Evolutionary conservation across 2,888 invertebrate species (phyloP), one percentile per base, ranked within the genome.

Genomic region (Bombyx huttoni): DNA sequence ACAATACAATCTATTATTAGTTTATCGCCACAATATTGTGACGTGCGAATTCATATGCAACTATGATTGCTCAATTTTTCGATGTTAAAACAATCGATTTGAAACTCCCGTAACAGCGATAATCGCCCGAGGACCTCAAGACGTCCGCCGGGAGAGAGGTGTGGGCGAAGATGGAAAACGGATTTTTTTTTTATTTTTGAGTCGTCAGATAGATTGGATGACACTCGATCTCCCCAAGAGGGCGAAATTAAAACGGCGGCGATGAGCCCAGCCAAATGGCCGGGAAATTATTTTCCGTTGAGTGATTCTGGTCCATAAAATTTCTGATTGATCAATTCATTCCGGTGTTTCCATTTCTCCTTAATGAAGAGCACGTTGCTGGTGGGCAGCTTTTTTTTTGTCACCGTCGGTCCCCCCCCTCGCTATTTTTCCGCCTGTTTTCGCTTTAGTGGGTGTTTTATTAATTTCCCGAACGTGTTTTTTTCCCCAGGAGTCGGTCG

Each of bases 241-340:
- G 75, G 78, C 83, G 78, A 83, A 88, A 86, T 88, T 86, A 88
- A 88, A 88, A 86, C 80, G 82, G 75, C 78, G 79, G 81, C 83
- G 81, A 85, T 84, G 86, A 83, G 81, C 83, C 85, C 72, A 75
- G 76, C 77, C 79, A 75, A 82, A 83, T 77, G 79, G 80, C 81
- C 75, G 64, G 73, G 74, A 82, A 82, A 86, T 86, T 85, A 86
- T 85, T 86, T 86, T 84, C 81, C 85, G 84, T 82, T 88, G 85
- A 87, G 87, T 88, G 87, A 88, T 88, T 87, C 83, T 75, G 70
- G 79, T 70, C 83, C 86, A 85, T 86, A 86, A 87, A 88, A 86
- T 80, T 84, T 83, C 81, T 86, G 86, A 87, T 86, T 86, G 88
- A 88, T 88, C 88, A 88, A 88, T 88, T 86, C 85, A 86, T 88